Evolutionary conservation across 2,113 vertebrate genomes (phyloP).

Genomic region (Platysteira castanea): DNA sequence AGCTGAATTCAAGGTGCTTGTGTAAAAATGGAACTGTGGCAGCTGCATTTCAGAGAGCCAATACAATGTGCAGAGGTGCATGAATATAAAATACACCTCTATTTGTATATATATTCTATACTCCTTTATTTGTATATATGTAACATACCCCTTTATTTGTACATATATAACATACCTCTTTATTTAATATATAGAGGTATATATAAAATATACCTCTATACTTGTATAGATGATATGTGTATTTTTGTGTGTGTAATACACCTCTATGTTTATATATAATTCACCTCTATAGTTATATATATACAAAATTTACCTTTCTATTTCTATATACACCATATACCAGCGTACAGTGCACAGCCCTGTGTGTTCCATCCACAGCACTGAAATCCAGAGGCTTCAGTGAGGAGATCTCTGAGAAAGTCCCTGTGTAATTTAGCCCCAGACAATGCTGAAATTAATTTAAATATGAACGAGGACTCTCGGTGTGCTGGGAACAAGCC

Average conservation of each 20-base stretch:
- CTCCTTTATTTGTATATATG: no score
- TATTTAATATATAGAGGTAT: no score
- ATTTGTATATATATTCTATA: neutral
- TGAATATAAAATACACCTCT: neutral
- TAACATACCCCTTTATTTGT: neutral
- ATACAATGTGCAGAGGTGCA: accelerated
- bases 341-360: neutral
- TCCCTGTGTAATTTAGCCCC: neutral
- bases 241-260: neutral
- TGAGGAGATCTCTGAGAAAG: neutral
- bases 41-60: neutral
- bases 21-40: neutral
- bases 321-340: neutral
- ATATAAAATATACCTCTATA: neutral
- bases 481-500: neutral
- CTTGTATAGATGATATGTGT: neutral
- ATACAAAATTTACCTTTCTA: neutral
- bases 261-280: neutral
- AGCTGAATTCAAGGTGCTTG: neutral
- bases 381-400: neutral
- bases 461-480: neutral
- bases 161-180: neutral
- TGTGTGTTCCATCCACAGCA: accelerated
- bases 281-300: neutral
- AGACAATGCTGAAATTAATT: neutral